Evolutionary conservation across 53 echinoderm and acorn worm genomes (phyloP).

Genomic region (Mesocentrotus franciscanus): DNA sequence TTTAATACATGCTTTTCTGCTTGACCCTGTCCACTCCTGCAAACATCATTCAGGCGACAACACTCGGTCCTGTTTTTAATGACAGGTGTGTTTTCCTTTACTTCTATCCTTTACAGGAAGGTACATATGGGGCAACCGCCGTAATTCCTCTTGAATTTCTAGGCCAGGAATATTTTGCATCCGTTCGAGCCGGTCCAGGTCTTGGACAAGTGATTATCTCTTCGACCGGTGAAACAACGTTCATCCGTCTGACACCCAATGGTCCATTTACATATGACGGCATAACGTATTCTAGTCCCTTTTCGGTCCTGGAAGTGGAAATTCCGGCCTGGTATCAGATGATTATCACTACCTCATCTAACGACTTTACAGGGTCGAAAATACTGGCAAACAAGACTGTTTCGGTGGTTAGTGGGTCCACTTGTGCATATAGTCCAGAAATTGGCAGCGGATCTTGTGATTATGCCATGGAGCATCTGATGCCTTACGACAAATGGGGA

Average conservation of each 20-base stretch:
- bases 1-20: neutral
- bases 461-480: constrained; percentile 53
- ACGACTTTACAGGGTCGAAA: constrained; percentile 55
- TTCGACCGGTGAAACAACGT: constrained; percentile 36
- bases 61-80: neutral
- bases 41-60: neutral
- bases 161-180: constrained; percentile 60
- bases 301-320: constrained; percentile 12
- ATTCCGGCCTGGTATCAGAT: constrained; percentile 38
- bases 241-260: constrained; percentile 30
- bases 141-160: constrained; percentile 17
- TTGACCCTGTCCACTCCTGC: neutral
- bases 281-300: neutral
- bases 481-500: constrained; percentile 61
- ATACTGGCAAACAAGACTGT: constrained; percentile 51
- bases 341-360: constrained; percentile 53
- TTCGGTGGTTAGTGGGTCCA: constrained; percentile 16
- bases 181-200: constrained; percentile 46
- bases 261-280: constrained; percentile 36
- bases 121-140: neutral
- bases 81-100: neutral
- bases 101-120: neutral
- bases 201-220: constrained; percentile 49
- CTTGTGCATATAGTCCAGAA: constrained; percentile 47
- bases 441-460: neutral